These are phyloP conservation scores for Chymomyza costata DNA, from an alignment of 1,140 invertebrate species.

Conservation along the genomic window DNA sequence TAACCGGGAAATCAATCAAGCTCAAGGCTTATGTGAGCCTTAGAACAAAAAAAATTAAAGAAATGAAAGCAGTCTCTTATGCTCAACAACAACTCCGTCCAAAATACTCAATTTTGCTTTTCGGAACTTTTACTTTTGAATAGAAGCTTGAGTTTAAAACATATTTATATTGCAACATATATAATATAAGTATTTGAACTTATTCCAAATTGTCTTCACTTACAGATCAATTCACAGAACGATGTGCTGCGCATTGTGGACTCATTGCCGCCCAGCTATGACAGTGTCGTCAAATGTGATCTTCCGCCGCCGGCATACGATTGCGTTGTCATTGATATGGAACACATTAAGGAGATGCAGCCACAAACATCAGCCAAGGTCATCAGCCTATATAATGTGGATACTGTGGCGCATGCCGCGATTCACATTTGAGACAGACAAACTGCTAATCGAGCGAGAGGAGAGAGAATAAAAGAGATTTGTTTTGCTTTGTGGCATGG, in stretches of 20 bases:
- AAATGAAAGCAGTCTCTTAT: too few relatives aligned
- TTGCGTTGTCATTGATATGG: constrained; percentile 63
- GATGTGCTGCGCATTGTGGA: constrained; percentile 72
- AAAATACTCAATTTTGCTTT: too few relatives aligned
- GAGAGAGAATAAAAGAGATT: constrained; percentile 46
- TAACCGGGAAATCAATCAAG: too few relatives aligned
- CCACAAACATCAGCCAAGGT: constrained; percentile 40
- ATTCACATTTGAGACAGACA: constrained; percentile 41
- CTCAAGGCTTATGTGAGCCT: too few relatives aligned
- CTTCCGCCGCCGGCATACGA: constrained; percentile 68
- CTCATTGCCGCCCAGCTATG: constrained; percentile 69
- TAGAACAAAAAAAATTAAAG: too few relatives aligned
- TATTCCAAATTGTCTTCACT: background rate
- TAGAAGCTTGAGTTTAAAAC: too few relatives aligned
- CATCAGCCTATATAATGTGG: background rate
- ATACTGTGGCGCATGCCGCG: constrained; percentile 22
- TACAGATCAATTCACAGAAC: constrained; percentile 72
- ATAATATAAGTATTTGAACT: background rate
- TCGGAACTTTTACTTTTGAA: too few relatives aligned
- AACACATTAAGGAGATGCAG: constrained; percentile 51
- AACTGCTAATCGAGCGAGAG: constrained; percentile 1
- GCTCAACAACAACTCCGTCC: too few relatives aligned
- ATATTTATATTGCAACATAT: too few relatives aligned
- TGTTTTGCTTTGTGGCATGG: constrained; percentile 34
- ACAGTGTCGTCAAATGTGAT: constrained; percentile 66